These are phyloP conservation scores for Ahaetulla prasina DNA, from an alignment of 2,113 vertebrate genomes.

Conservation along the genomic window DNA sequence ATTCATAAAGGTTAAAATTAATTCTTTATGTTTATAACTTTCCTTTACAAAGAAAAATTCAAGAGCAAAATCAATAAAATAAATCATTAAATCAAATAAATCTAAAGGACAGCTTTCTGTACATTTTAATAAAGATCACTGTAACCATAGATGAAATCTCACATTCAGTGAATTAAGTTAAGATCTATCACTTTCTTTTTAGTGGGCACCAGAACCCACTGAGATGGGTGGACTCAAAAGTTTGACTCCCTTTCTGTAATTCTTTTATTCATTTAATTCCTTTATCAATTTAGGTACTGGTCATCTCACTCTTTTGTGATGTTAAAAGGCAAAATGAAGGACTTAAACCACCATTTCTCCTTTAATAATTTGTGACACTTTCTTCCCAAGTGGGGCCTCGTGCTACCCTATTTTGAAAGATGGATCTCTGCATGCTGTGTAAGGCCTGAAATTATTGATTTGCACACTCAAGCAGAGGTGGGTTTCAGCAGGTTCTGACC, in stretches of 20 bases:
- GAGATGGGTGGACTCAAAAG: neutral
- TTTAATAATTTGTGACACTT: neutral
- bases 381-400: neutral
- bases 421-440: neutral
- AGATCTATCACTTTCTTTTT: neutral
- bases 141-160: neutral
- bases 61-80: neutral
- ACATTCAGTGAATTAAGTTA: neutral
- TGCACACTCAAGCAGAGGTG: no score
- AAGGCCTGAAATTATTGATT: neutral
- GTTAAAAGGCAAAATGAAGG: neutral
- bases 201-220: neutral
- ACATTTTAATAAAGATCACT: neutral
- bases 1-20: neutral
- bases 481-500: no score
- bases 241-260: neutral
- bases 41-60: neutral
- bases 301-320: neutral
- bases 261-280: neutral
- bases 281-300: neutral
- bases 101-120: neutral
- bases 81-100: neutral
- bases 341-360: neutral
- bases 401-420: neutral
- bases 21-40: neutral